Percentiles rank a stretch among this genome's conserved stretches.
phyloP scores from a whole-genome alignment of 2,888 invertebrate genomes.

The Drosophila leonis region DNA sequence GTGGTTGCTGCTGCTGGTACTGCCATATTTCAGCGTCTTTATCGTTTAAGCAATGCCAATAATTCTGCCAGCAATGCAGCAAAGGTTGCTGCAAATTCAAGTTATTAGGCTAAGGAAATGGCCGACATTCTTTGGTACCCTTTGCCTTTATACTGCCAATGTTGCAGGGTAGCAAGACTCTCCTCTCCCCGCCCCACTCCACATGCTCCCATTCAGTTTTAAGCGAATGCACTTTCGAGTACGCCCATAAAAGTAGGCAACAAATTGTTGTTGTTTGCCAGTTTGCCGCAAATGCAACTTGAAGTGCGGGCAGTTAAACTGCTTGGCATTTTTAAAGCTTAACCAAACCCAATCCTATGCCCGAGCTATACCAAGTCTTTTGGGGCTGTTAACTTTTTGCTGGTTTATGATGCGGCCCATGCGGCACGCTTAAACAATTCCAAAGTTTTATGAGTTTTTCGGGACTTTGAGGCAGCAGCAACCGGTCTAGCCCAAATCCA shows the following conservation, averaged over 20 bases:
- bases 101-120: constrained; percentile 57
- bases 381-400: constrained; percentile 42
- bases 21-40: constrained; percentile 46
- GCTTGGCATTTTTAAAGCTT: constrained; percentile 23
- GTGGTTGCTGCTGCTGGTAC: neutral
- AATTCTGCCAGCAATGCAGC: constrained; percentile 57
- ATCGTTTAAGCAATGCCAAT: constrained; percentile 52
- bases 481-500: neutral
- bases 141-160: too few relatives aligned
- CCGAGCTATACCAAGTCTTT: constrained; percentile 7
- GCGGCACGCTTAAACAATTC: too few relatives aligned
- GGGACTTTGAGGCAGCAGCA: constrained; percentile 18
- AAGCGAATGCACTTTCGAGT: neutral
- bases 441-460: too few relatives aligned
- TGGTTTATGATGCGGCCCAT: constrained; percentile 34
- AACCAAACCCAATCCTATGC: neutral
- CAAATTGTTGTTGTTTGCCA: constrained; percentile 19
- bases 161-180: too few relatives aligned
- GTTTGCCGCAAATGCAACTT: constrained; percentile 43
- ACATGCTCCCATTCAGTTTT: constrained; percentile 12
- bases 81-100: constrained; percentile 50
- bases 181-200: too few relatives aligned
- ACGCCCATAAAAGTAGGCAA: constrained; percentile 38
- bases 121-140: constrained; percentile 22
- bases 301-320: constrained; percentile 46